Base-by-base conservation (phyloP, 2,888 invertebrate species). In the Didymodactylos carnosus region DNA sequence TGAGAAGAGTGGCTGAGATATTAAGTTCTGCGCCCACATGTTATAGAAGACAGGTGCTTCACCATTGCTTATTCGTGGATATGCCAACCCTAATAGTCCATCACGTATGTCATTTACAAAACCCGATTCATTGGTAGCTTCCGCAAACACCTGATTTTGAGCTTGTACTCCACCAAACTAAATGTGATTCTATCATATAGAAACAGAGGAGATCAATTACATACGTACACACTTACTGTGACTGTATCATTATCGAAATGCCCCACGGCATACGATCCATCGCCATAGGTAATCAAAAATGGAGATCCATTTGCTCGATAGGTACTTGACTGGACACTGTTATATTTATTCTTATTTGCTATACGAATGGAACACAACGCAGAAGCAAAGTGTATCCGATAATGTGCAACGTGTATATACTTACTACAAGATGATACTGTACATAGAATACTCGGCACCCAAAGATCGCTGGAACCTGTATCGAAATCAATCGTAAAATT, bases 41-140 rank as follows among this genome's bases (percentile, higher is more conserved):
- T 89, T 90, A 84, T 94, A 89, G 84, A 97, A 94, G 72, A 93
- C 91, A 0, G 97, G 94, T 70, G 86, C 85, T 70, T 97, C 94
- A 75, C 89, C 88, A 85, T 94, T 93, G 76, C 95, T 94, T 80
- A 98, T 94, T 39, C 88, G 88, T 78, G 87, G 87, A 84, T 91
- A 97, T 1, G 88, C 94, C 88, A 97, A 88, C 76, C 97, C 97
- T 73, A 98, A 87, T 81, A 98, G 97, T 76, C 98, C 73, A 69
- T 73, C 40, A 10, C 39, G 29, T 39, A 49, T 25, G 13, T 10
- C 27, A 19, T 14, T 25, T 27, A 13, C 11, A 11, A 46, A 46
- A 46, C 98, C 97, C 1, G 97, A 97, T 85, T 98, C 94, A 79
- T 88, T 88, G 76, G 92, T 83, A 3, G 97, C 97, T 86, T 98